Evolutionary conservation across 2,113 vertebrate genomes (phyloP).

Genomic region (Lichenostomus cassidix): DNA sequence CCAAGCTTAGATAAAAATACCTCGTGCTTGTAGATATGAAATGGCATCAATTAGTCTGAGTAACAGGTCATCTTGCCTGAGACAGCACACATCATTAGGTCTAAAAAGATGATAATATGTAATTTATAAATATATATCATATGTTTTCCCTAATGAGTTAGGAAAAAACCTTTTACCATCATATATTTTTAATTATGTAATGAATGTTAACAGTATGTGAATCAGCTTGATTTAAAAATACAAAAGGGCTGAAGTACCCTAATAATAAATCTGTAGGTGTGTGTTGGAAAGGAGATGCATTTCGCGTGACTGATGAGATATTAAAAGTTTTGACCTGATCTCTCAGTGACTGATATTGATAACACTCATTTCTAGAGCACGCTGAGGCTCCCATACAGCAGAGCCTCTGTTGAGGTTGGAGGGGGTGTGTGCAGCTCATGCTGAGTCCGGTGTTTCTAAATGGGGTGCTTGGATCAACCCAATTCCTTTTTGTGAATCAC

Average conservation of each 20-base stretch:
- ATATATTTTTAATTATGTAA: conserved; percentile 23
- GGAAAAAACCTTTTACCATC: background rate
- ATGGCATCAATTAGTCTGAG: conserved; percentile 8
- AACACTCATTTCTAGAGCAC: conserved; percentile 13
- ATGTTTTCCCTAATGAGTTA: background rate
- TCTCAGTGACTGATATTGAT: conserved; percentile 23
- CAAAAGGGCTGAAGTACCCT: background rate
- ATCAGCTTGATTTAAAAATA: conserved; percentile 37
- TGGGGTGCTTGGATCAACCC: background rate
- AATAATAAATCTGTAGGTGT: conserved; percentile 33
- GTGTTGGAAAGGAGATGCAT: background rate
- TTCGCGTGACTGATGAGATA: conserved; percentile 38
- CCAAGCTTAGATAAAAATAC: conserved; percentile 34
- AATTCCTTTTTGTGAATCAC: conserved; percentile 13
- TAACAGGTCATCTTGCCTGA: conserved; percentile 19
- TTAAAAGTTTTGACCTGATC: conserved; percentile 53
- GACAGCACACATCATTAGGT: conserved; percentile 14
- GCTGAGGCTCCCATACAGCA: background rate
- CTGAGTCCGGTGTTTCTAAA: background rate
- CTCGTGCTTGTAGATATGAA: background rate
- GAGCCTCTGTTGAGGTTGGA: background rate
- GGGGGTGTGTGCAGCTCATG: background rate
- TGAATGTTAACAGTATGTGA: background rate
- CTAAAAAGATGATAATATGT: background rate
- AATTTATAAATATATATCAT: background rate